These are phyloP conservation scores for Plusia festucae DNA, from an alignment of 2,888 invertebrate genomes.

Conservation along the genomic window DNA sequence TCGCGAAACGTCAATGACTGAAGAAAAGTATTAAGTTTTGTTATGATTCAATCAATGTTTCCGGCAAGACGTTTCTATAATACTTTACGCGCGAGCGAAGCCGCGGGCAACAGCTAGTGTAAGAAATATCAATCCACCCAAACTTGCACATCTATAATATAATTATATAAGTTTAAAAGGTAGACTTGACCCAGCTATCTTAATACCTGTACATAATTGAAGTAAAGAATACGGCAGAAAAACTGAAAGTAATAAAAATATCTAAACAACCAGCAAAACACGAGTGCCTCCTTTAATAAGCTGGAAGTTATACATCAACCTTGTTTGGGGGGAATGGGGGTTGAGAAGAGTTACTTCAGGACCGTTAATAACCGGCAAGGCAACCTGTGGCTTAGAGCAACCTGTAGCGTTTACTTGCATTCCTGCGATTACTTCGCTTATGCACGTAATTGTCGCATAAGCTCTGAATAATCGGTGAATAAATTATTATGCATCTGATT, in stretches of 20 bases:
- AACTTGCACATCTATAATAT: too few species aligned
- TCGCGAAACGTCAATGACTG: too few species aligned
- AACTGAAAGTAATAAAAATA: not conserved
- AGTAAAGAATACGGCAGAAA: not conserved
- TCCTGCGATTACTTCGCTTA: conserved; percentile 43
- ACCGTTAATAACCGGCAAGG: conserved; percentile 74
- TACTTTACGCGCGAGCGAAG: too few species aligned
- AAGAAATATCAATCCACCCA: too few species aligned
- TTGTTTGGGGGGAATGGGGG: conserved; percentile 30
- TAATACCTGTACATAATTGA: not conserved
- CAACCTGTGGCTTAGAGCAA: conserved; percentile 76
- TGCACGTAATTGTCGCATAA: conserved; percentile 22
- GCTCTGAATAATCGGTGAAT: conserved; percentile 10
- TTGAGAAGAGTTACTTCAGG: conserved; percentile 63
- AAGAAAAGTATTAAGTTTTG: too few species aligned
- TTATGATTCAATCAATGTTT: too few species aligned
- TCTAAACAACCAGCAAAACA: conserved; percentile 18
- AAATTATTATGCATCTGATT: not conserved
- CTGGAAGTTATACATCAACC: conserved; percentile 32
- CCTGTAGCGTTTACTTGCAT: conserved; percentile 68
- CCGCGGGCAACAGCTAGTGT: too few species aligned
- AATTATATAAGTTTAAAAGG: too few species aligned
- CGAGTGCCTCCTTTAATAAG: conserved; percentile 12
- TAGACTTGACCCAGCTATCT: not conserved
- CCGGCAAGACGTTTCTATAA: too few species aligned